Conservation (phyloP, 2,888 invertebrate genomes). For the Perdita meconis region DNA sequence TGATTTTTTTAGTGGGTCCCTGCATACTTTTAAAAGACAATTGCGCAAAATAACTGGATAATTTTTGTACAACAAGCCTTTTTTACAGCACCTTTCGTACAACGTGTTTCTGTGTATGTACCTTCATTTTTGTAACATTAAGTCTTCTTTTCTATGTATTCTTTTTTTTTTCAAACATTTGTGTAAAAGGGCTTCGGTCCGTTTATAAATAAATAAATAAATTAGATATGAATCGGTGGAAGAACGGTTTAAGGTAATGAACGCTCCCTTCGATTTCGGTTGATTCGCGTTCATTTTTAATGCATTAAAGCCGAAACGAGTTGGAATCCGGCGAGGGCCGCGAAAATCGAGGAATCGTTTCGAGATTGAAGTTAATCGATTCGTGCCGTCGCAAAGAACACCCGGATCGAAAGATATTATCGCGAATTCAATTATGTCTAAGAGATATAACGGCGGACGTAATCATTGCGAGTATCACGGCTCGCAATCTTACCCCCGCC, state of each 20-base stretch:
- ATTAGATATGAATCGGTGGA: background rate
- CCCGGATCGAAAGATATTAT: conserved; percentile 34
- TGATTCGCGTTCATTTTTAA: conserved; percentile 11
- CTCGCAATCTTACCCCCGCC: conserved; percentile 45
- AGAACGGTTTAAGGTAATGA: background rate
- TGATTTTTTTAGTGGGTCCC: too few relatives aligned
- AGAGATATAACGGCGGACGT: conserved; percentile 57
- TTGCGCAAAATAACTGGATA: too few relatives aligned
- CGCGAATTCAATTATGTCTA: conserved; percentile 63
- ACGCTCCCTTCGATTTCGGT: background rate
- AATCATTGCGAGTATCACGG: conserved; percentile 62
- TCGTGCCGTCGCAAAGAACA: conserved; percentile 14
- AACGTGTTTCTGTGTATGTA: too few relatives aligned
- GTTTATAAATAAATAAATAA: too few relatives aligned
- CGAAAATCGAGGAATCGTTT: background rate
- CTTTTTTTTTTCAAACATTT: too few relatives aligned
- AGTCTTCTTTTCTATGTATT: too few relatives aligned
- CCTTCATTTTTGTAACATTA: too few relatives aligned
- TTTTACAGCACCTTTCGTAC: too few relatives aligned
- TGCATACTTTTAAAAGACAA: too few relatives aligned
- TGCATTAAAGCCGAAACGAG: background rate
- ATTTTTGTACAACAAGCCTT: too few relatives aligned
- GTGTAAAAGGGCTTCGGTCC: too few relatives aligned
- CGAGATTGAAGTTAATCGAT: conserved; percentile 14
- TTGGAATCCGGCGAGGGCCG: background rate